Evolutionary conservation across 2,888 invertebrate genomes (phyloP).

Genomic region (Eucriotettix oculatus): DNA sequence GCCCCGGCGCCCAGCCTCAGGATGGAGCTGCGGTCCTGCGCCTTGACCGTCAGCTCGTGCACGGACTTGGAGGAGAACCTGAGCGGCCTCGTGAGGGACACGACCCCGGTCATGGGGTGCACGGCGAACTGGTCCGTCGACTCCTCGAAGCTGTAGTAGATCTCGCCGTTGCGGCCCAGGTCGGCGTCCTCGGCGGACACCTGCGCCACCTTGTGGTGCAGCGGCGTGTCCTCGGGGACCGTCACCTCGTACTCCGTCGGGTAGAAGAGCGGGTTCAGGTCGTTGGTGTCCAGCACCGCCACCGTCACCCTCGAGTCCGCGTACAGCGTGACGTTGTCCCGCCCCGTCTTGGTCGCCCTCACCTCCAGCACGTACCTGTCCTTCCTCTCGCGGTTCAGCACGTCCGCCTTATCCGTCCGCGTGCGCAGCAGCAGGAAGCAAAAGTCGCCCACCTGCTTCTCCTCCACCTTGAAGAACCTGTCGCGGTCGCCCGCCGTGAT

Average conservation of each 20-base stretch:
- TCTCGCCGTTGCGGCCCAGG: constrained; percentile 86
- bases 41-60: constrained; percentile 63
- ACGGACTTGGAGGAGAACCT: constrained; percentile 49
- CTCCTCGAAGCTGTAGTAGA: constrained; percentile 83
- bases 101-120: constrained; percentile 80
- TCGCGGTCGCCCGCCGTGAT: constrained; percentile 78
- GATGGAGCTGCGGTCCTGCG: constrained; percentile 65
- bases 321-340: constrained; percentile 37
- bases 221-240: constrained; percentile 75
- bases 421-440: constrained; percentile 83
- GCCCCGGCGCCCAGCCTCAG: constrained; percentile 31
- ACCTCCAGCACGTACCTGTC: constrained; percentile 68
- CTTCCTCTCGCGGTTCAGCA: constrained; percentile 82
- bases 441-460: constrained; percentile 80
- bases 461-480: constrained; percentile 85
- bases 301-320: constrained; percentile 56
- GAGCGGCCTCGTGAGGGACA: constrained; percentile 66
- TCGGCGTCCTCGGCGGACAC: constrained; percentile 92
- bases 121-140: constrained; percentile 75
- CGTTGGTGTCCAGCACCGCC: constrained; percentile 68
- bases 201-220: constrained; percentile 62
- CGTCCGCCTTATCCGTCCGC: constrained; percentile 69
- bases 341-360: constrained; percentile 45
- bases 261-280: constrained; percentile 85
- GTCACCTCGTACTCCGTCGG: constrained; percentile 71